These are phyloP conservation scores for Ciconia stormi DNA, from an alignment of 2,113 vertebrate species.

Conservation along the genomic window DNA sequence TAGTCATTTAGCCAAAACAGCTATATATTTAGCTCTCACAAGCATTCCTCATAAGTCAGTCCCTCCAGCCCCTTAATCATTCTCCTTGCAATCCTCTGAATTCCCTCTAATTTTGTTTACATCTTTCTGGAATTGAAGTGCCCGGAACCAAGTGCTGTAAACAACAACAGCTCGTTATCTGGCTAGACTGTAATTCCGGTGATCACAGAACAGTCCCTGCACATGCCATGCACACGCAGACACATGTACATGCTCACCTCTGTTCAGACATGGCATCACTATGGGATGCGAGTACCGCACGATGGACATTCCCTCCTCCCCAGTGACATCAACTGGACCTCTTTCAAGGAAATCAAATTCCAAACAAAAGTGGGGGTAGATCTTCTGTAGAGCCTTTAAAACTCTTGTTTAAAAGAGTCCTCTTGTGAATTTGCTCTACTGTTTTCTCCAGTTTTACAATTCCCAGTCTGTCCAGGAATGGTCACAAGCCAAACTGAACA, in stretches of 20 bases:
- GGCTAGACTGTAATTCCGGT: conserved; percentile 59
- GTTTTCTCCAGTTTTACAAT: background rate
- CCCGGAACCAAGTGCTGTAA: conserved; percentile 56
- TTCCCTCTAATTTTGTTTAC: conserved; percentile 75
- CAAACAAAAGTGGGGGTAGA: background rate
- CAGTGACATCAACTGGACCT: background rate
- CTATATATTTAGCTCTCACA: conserved; percentile 58
- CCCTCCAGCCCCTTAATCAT: conserved; percentile 68
- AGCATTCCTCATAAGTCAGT: conserved; percentile 68
- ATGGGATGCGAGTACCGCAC: accelerated
- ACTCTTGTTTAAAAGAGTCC: background rate
- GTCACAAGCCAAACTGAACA: background rate
- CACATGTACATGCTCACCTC: background rate
- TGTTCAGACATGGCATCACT: accelerated
- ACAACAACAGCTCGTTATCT: conserved; percentile 68
- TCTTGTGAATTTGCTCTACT: background rate
- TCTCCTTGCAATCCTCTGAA: conserved; percentile 71
- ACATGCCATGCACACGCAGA: background rate
- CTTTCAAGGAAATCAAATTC: background rate
- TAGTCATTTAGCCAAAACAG: conserved; percentile 55
- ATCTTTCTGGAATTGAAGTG: conserved; percentile 70
- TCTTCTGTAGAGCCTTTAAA: background rate
- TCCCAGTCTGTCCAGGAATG: background rate
- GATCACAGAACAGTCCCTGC: background rate
- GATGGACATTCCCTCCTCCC: background rate